Evolutionary conservation across 2,888 invertebrate species (phyloP).

Genomic region (Agriopis aurantiaria): DNA sequence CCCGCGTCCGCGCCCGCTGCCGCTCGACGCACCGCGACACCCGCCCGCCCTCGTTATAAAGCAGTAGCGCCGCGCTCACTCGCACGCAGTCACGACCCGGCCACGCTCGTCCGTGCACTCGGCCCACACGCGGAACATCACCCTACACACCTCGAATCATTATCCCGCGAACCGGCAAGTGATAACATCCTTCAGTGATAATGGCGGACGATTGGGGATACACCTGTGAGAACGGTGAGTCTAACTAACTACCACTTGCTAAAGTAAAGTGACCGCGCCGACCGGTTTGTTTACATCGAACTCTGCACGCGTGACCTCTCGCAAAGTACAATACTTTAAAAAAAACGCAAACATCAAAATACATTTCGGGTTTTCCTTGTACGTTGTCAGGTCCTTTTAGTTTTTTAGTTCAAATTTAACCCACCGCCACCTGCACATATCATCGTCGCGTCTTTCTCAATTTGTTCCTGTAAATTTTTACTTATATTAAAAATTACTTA

Average conservation of each 20-base stretch:
- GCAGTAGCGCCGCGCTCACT: slow-evolving; percentile 70
- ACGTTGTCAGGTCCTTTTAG: neutral
- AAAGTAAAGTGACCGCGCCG: slow-evolving; percentile 45
- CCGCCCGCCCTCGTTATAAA: slow-evolving; percentile 70
- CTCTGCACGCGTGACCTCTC: slow-evolving; percentile 77
- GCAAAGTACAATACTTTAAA: slow-evolving; percentile 60
- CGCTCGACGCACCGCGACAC: slow-evolving; percentile 55
- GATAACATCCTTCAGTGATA: slow-evolving; percentile 58
- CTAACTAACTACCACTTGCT: slow-evolving; percentile 40
- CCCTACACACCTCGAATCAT: slow-evolving; percentile 33
- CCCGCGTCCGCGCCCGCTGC: slow-evolving; percentile 56
- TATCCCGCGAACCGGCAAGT: slow-evolving; percentile 53
- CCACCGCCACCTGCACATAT: neutral
- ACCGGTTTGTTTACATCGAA: slow-evolving; percentile 83
- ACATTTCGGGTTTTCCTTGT: slow-evolving; percentile 45
- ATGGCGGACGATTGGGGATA: slow-evolving; percentile 88
- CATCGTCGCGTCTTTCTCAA: neutral
- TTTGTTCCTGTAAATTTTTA: neutral
- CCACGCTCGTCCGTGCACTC: slow-evolving; percentile 75
- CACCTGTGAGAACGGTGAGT: slow-evolving; percentile 87
- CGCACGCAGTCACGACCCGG: slow-evolving; percentile 79
- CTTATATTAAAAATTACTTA: too few relatives aligned
- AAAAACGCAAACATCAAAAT: slow-evolving; percentile 43
- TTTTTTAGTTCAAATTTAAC: neutral
- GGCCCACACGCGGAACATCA: slow-evolving; percentile 64